phyloP scores from a whole-genome alignment of 1,140 invertebrate genomes.

The Drosophila arawakana region DNA sequence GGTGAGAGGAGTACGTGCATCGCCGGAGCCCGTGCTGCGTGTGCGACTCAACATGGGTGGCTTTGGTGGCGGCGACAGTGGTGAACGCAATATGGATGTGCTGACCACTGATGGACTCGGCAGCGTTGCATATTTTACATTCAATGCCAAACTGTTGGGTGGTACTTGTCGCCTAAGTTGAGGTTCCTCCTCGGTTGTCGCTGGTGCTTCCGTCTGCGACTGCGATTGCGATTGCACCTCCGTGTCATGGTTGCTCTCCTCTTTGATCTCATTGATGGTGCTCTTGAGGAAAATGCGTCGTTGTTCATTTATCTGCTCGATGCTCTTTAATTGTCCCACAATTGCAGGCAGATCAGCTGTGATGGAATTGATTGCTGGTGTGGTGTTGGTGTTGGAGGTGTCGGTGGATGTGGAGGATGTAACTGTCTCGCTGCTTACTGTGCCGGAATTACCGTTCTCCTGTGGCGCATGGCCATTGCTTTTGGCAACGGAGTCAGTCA shows the following conservation, averaged over 20 bases:
- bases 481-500: slow-evolving; percentile 16
- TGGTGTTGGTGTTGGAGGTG: slow-evolving; percentile 8
- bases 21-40: slow-evolving; percentile 71
- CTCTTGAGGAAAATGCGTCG: slow-evolving; percentile 71
- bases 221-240: slow-evolving; percentile 9
- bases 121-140: slow-evolving; percentile 74
- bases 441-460: slow-evolving; percentile 21
- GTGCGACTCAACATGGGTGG: slow-evolving; percentile 80
- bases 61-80: slow-evolving; percentile 74
- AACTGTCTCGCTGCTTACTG: background rate
- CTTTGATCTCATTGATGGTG: slow-evolving; percentile 56
- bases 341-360: slow-evolving; percentile 51
- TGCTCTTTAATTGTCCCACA: slow-evolving; percentile 68
- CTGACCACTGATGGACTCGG: slow-evolving; percentile 52
- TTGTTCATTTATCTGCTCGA: slow-evolving; percentile 79
- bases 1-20: slow-evolving; percentile 39
- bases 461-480: slow-evolving; percentile 30
- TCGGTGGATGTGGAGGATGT: background rate
- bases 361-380: slow-evolving; percentile 1
- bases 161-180: slow-evolving; percentile 6
- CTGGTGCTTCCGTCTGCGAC: background rate
- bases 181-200: background rate
- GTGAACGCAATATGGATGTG: slow-evolving; percentile 45
- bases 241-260: slow-evolving; percentile 35
- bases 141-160: slow-evolving; percentile 47